A percentile compares a stretch with the other conserved stretches of the same genome.
Conservation (phyloP, 2,113 vertebrate species). For the Mystacornis crossleyi region DNA sequence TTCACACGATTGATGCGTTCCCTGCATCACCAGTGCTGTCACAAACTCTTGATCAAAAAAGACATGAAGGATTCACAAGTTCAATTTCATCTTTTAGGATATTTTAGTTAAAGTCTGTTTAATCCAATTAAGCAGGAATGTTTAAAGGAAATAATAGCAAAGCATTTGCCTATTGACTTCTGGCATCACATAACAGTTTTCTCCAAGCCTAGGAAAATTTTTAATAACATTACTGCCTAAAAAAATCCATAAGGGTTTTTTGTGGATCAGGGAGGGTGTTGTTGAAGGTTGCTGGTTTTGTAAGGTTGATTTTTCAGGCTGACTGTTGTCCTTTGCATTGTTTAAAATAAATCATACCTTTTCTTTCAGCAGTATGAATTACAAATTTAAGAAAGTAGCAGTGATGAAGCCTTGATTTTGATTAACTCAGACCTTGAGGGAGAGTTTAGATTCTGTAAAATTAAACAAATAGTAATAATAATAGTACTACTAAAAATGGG, state of each 20-base stretch:
- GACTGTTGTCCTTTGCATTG: background rate
- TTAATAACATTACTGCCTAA: background rate
- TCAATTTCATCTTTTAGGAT: background rate
- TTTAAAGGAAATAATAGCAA: background rate
- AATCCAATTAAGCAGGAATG: background rate
- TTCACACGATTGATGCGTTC: accelerated
- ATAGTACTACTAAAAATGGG: background rate
- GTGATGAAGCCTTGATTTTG: conserved; percentile 6
- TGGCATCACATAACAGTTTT: background rate
- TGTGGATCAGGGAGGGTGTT: background rate
- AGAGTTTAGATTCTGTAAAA: conserved; percentile 22
- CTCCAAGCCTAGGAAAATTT: background rate
- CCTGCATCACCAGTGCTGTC: background rate
- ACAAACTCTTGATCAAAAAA: background rate
- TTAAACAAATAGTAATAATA: background rate
- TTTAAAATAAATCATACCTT: conserved; percentile 23
- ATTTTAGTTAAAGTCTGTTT: background rate
- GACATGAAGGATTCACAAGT: background rate
- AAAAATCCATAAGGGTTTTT: background rate
- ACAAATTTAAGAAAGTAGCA: conserved; percentile 23
- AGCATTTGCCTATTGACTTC: background rate
- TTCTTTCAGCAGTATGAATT: conserved; percentile 35
- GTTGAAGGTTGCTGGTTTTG: background rate
- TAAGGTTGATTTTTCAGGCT: background rate
- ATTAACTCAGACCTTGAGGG: background rate